Evolutionary conservation across 2,797 vertebrate genomes (phyloP).

Genomic region (Mastacembelus armatus): DNA sequence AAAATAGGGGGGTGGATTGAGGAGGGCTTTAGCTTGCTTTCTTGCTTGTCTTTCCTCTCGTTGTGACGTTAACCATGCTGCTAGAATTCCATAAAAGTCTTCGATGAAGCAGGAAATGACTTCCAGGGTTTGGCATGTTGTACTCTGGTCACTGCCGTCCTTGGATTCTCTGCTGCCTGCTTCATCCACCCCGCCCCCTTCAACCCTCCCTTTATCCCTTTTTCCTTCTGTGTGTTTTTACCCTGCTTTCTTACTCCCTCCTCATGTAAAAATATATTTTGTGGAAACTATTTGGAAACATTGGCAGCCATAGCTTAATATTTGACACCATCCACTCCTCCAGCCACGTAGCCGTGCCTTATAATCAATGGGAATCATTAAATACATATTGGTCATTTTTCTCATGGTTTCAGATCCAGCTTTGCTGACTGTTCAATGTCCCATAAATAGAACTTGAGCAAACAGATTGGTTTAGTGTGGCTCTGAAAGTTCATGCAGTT

Average conservation of each 20-base stretch:
- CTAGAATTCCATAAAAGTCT: slow-evolving; percentile 88
- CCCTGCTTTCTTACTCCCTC: slow-evolving; percentile 2
- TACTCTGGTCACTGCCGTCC: slow-evolving; percentile 81
- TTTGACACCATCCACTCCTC: background rate
- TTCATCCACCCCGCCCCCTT: slow-evolving; percentile 35
- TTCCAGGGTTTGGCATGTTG: slow-evolving; percentile 85
- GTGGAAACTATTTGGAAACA: background rate
- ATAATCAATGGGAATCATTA: slow-evolving; percentile 8
- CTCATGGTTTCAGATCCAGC: slow-evolving; percentile 34
- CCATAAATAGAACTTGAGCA: slow-evolving; percentile 65
- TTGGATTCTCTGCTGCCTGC: slow-evolving; percentile 73
- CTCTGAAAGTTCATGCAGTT: slow-evolving; percentile 54
- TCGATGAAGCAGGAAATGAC: slow-evolving; percentile 87
- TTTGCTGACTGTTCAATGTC: slow-evolving; percentile 42
- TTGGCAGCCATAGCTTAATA: background rate
- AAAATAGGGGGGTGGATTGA: slow-evolving; percentile 41
- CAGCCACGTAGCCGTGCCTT: background rate
- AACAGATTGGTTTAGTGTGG: slow-evolving; percentile 57
- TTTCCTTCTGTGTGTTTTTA: background rate
- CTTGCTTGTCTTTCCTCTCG: slow-evolving; percentile 29
- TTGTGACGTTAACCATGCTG: slow-evolving; percentile 67
- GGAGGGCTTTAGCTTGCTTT: slow-evolving; percentile 1
- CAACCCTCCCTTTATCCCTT: slow-evolving; percentile 30
- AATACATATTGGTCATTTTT: slow-evolving; percentile 32
- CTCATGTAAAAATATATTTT: slow-evolving; percentile 27